phyloP scores from a whole-genome alignment of 2,888 invertebrate genomes.

The Sipha maydis region DNA sequence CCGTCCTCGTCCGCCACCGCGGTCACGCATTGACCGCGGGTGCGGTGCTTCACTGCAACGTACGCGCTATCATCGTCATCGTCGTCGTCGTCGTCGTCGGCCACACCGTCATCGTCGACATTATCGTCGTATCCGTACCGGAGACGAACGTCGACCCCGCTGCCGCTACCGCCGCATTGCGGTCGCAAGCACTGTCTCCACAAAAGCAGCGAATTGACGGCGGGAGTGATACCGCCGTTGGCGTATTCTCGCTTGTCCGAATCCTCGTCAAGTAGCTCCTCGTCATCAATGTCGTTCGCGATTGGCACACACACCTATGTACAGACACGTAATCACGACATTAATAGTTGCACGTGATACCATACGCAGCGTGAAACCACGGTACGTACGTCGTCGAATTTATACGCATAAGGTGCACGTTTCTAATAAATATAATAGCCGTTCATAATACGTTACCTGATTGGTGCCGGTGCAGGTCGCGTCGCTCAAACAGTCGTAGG shows the following conservation, averaged over 20 bases:
- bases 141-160: neutral
- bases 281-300: conserved; percentile 22
- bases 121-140: conserved; percentile 4
- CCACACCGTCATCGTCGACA: neutral
- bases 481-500: conserved; percentile 60
- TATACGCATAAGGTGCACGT: too few species aligned
- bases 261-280: conserved; percentile 7
- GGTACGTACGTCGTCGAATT: too few species aligned
- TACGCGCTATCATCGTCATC: neutral
- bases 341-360: too few species aligned
- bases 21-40: conserved; percentile 30
- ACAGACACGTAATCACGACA: neutral
- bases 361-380: too few species aligned
- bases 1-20: neutral
- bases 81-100: neutral
- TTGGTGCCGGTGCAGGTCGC: conserved; percentile 29
- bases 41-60: neutral
- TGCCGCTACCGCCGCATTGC: conserved; percentile 2
- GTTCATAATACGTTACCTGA: conserved; percentile 1
- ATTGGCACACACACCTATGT: conserved; percentile 39
- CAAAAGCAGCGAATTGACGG: neutral
- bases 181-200: conserved; percentile 46
- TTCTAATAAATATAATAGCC: neutral
- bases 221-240: neutral
- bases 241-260: conserved; percentile 36